Base-by-base conservation (phyloP, 2,888 invertebrate genomes). In the Temnothorax ravouxi region DNA sequence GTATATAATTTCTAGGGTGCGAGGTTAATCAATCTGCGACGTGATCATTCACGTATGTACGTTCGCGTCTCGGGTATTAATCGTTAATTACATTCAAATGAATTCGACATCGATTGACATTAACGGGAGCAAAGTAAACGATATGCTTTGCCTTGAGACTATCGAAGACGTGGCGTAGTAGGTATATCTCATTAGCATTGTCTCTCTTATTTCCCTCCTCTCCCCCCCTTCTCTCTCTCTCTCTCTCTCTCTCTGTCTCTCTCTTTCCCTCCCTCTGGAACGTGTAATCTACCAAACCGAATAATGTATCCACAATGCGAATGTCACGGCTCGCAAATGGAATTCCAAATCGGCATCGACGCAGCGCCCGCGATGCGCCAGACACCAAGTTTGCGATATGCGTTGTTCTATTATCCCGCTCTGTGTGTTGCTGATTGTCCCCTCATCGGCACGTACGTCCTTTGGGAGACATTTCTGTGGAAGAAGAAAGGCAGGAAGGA, bases 361-460 rank as follows among this genome's bases (percentile, higher is more conserved):
- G 52, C 29, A 29, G 18, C 15, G 52, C 66, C 47, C 11, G 13
- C 9, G 41, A 54, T 50, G 13, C 54, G 9, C 4, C 25, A 66
- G 18, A 15, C 54, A 59, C 59, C 59, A 34, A 79, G 13, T 47
- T 8, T 66, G 18, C 38, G 47, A 21, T 47, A 44, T 71, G 79
- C 56, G 54, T 47, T 47, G 21, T 29, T 69, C 44, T 47, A 71
- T 71, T 79, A 71, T 79, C 79, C n/a, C 44, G 41, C 21, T 21
- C 44, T 13, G 3, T 13, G 21, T 56, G 34, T 79, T 34, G 5
- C 41, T 41, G 13, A 25, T 41, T 13, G 44, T 18, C 2, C 56
- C 21, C 47, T 59, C 47, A 79, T 79, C 47, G 79, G 11, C 71
- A 79, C 47, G 71, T 79, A 79, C 52, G 47, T 18, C 21, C 76